phyloP scores from a whole-genome alignment of 2,888 invertebrate species.

The Callimorpha dominula region DNA sequence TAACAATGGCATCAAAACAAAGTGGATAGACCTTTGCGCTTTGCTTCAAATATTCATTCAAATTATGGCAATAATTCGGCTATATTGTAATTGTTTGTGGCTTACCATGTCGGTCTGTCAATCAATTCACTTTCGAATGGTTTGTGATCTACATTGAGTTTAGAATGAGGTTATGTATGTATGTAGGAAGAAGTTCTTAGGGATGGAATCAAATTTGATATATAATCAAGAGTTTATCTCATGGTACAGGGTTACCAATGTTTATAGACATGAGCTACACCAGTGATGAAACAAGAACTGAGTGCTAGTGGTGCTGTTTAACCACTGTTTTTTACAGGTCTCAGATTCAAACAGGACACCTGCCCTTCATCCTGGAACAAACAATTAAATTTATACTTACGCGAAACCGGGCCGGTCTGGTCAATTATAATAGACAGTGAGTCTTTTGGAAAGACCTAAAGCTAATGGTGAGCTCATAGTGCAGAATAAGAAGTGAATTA shows the following conservation, averaged over 20 bases:
- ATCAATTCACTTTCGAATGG: conserved; percentile 79
- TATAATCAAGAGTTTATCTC: neutral
- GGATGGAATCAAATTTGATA: neutral
- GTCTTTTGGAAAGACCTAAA: neutral
- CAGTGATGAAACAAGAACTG: neutral
- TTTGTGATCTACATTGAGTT: conserved; percentile 74
- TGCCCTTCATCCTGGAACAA: neutral
- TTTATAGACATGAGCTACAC: too few species aligned
- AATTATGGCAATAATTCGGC: conserved; percentile 77
- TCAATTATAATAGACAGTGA: neutral
- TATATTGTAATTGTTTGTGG: conserved; percentile 77
- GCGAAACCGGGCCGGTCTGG: neutral
- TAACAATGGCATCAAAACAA: conserved; percentile 81
- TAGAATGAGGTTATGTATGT: conserved; percentile 49
- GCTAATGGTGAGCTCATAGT: neutral
- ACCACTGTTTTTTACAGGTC: neutral
- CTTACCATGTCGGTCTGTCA: conserved; percentile 77
- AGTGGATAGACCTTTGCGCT: conserved; percentile 80
- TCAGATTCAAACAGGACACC: neutral
- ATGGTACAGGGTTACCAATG: neutral
- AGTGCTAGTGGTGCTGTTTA: neutral
- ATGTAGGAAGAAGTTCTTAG: conserved; percentile 50
- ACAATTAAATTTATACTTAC: neutral
- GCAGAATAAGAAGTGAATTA: neutral
- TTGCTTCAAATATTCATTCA: conserved; percentile 75